phyloP scores from a whole-genome alignment of 1,140 invertebrate genomes.

The Antheraea mylitta region DNA sequence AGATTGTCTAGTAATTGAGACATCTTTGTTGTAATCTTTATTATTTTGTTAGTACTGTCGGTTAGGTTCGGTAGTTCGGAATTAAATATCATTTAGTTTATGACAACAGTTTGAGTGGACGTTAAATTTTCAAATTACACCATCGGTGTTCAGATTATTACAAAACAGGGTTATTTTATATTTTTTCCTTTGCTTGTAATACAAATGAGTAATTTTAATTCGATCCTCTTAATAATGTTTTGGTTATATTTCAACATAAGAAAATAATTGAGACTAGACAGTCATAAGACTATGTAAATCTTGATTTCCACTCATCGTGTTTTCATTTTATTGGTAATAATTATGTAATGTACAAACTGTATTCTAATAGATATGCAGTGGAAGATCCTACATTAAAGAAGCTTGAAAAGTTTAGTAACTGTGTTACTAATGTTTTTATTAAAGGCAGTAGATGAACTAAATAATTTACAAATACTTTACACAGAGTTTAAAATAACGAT shows the following conservation, averaged over 20 bases:
- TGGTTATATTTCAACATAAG: background rate
- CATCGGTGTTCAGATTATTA: constrained; percentile 1
- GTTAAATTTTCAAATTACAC: background rate
- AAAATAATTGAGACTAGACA: background rate
- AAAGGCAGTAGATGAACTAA: too few species aligned
- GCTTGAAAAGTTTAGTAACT: too few species aligned
- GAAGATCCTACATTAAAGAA: too few species aligned
- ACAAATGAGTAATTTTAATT: background rate
- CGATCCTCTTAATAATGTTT: background rate
- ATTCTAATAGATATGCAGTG: too few species aligned
- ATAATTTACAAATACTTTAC: too few species aligned
- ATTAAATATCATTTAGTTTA: background rate
- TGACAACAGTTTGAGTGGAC: constrained; percentile 4
- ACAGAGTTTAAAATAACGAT: too few species aligned
- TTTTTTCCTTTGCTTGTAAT: background rate
- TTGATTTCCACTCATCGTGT: too few species aligned
- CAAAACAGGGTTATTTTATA: background rate
- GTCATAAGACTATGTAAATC: too few species aligned
- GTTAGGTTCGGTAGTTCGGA: too few species aligned
- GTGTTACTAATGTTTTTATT: too few species aligned
- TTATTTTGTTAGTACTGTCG: constrained; percentile 10
- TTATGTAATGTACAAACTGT: too few species aligned
- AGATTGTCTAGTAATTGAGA: constrained; percentile 37
- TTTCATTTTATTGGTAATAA: too few species aligned
- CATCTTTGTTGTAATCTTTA: constrained; percentile 17